These are phyloP conservation scores for Sciurus vulgaris DNA, from an alignment of 2,797 vertebrate species.

Conservation along the genomic window DNA sequence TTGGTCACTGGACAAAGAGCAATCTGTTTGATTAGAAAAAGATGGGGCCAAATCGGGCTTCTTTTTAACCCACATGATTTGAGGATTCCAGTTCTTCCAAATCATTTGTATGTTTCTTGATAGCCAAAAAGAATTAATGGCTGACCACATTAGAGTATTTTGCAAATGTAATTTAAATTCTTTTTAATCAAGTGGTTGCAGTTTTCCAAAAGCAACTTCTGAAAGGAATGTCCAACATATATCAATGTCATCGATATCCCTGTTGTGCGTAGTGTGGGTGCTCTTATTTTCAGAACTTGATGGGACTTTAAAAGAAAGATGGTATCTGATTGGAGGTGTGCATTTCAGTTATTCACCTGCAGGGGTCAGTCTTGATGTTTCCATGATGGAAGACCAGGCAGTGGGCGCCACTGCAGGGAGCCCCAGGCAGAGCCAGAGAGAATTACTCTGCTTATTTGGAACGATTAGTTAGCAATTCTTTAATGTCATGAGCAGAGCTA, in stretches of 20 bases:
- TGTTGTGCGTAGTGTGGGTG: background rate
- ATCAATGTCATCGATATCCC: background rate
- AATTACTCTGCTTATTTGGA: slow-evolving; percentile 55
- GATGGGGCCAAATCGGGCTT: slow-evolving; percentile 83
- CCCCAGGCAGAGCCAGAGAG: background rate
- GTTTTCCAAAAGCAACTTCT: slow-evolving; percentile 49
- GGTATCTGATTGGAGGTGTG: background rate
- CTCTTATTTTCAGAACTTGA: slow-evolving; percentile 43
- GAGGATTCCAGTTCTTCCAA: slow-evolving; percentile 84
- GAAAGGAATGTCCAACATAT: background rate
- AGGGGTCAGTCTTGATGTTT: slow-evolving; percentile 92
- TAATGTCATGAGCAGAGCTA: slow-evolving; percentile 68
- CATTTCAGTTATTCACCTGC: slow-evolving; percentile 88
- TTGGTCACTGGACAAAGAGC: slow-evolving; percentile 89
- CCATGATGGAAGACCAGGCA: slow-evolving; percentile 19
- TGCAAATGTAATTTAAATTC: slow-evolving; percentile 33
- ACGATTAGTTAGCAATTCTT: slow-evolving; percentile 74
- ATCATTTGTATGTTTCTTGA: slow-evolving; percentile 80
- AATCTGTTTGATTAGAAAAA: slow-evolving; percentile 91
- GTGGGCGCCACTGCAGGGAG: background rate
- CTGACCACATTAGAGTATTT: background rate
- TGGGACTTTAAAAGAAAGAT: slow-evolving; percentile 16
- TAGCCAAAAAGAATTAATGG: slow-evolving; percentile 56
- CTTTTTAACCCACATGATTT: slow-evolving; percentile 83
- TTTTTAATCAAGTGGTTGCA: slow-evolving; percentile 50